Base-by-base conservation (phyloP, 2,888 invertebrate species). In the Noctua comes region DNA sequence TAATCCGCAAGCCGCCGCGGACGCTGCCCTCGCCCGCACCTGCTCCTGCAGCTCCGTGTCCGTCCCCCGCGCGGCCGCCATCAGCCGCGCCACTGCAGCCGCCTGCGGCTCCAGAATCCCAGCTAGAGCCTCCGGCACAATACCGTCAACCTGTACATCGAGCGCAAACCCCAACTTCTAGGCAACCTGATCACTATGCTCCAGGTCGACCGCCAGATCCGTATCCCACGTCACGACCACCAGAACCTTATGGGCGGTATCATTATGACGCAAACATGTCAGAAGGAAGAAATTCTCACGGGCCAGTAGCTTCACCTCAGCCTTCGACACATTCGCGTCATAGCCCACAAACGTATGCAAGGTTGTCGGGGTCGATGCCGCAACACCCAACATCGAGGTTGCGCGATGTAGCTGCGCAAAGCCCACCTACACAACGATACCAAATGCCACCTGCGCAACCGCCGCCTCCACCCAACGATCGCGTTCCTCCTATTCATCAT, bases 401-500 rank as follows among this genome's bases (percentile, higher is more conserved):
- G 77, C 95, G 95, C 21, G 96, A 96, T 66, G 87, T 92, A 57
- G 90, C 94, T 2, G 88, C 92, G 36, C 94, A 94, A 75, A 96
- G 94, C 86, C 93, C 96, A 40, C 92, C 95, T 46, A 89, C 93
- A 68, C 94, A 94, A 80, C 94, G 96, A 72, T 96, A 95, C 88
- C 79, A 92, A 59, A 91, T 95, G 89, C 92, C 94, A 73, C 80
- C 92, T 62, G 82, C 90, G 48, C 95, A 95, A 82, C 95, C 94
- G n/a, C 95, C 95, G 27, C 95, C 95, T 59, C 96, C 94, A 54
- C 95, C 94, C 76, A 97, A 96, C 79, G 97, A 97, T 88, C 94
- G 97, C 11, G 96, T 96, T 77, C 97, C 97, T 76, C 97, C 97
- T 40, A 96, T 97, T 89, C 96, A 96, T 86, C 96, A 97, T 86